Conservation (phyloP, 2,113 vertebrate genomes). For the Nanger granti region DNA sequence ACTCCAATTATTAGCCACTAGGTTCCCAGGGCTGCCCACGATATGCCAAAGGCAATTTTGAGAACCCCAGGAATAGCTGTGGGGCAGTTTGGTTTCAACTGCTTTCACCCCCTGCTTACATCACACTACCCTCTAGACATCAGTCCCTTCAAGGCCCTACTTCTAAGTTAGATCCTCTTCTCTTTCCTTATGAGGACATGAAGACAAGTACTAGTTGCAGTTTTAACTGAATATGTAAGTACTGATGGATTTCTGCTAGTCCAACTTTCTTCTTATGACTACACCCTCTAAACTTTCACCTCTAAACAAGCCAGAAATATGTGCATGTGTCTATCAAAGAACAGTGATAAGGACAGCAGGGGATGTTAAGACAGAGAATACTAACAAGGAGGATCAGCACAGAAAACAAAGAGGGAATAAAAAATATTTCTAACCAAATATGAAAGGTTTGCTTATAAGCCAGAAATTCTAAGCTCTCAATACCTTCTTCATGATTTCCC, state of each 20-base stretch:
- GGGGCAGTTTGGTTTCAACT: not conserved
- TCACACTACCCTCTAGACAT: not conserved
- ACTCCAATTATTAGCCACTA: conserved; percentile 38
- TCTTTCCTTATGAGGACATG: not conserved
- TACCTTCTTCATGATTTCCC: not conserved
- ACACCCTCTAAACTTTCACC: not conserved
- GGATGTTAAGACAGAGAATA: not conserved
- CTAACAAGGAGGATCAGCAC: not conserved
- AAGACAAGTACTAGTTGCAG: not conserved
- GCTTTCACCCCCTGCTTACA: not conserved
- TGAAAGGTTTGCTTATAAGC: not conserved
- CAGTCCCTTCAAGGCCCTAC: not conserved
- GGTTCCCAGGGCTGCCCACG: not conserved
- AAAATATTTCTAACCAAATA: not conserved
- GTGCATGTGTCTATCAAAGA: not conserved
- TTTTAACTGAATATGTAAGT: not conserved
- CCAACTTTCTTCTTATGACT: not conserved
- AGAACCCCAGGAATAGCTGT: not conserved
- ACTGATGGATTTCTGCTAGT: not conserved
- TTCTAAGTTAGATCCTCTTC: not conserved
- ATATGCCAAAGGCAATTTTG: not conserved
- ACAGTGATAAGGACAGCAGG: not conserved
- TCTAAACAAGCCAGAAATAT: not conserved
- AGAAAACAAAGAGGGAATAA: not conserved
- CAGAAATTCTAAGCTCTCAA: not conserved